These are phyloP conservation scores for Ophiodon elongatus DNA, from an alignment of 2,113 vertebrate genomes.

Conservation along the genomic window DNA sequence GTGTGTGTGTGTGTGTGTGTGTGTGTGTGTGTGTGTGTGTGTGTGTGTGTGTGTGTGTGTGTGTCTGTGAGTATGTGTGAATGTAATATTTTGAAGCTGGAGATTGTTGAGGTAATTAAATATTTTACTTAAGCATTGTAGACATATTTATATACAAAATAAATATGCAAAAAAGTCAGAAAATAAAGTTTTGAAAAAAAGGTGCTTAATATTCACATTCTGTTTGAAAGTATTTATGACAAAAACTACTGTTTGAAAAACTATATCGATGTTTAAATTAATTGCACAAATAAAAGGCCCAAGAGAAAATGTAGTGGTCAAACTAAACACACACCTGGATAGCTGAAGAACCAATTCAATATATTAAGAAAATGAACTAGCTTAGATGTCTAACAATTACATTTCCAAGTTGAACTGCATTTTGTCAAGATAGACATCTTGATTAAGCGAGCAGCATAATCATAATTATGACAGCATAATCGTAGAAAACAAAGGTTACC, in stretches of 20 bases:
- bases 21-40: too few species aligned
- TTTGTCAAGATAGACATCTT: not conserved
- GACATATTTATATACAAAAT: not conserved
- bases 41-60: slow-evolving; percentile 1
- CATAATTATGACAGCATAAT: not conserved
- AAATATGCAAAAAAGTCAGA: too few species aligned
- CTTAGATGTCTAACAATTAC: not conserved
- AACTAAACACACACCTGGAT: not conserved
- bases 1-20: not conserved
- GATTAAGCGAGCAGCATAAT: slow-evolving; percentile 1
- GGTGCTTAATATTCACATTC: not conserved
- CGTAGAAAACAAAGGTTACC: not conserved
- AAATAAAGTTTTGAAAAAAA: not conserved
- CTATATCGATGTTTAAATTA: too few species aligned
- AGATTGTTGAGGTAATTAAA: slow-evolving; percentile 1
- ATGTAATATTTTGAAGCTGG: slow-evolving; percentile 21
- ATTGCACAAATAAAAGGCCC: not conserved
- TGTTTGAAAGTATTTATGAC: not conserved
- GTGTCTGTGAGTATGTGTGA: not conserved
- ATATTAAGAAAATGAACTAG: not conserved
- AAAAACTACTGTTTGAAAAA: not conserved
- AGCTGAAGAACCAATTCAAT: not conserved
- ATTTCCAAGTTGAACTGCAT: not conserved
- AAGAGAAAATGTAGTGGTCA: not conserved
- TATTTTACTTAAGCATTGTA: not conserved